These are phyloP conservation scores for Bungarus multicinctus DNA, from an alignment of 2,113 vertebrate species.

Conservation along the genomic window DNA sequence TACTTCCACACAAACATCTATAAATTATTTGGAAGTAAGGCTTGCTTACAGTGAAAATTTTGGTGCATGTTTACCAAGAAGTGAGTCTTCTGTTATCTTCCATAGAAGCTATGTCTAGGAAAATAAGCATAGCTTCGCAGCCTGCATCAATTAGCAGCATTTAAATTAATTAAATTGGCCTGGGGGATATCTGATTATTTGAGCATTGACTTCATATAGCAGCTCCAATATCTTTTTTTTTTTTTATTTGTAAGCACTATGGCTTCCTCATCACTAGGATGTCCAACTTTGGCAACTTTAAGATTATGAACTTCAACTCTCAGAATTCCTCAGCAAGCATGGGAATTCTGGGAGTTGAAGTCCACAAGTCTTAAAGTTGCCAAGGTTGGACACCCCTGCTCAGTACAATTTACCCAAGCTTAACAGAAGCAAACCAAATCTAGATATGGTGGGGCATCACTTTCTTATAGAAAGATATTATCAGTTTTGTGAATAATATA, in stretches of 20 bases:
- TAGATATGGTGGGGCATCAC: too few relatives aligned
- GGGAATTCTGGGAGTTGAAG: not conserved
- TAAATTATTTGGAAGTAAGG: not conserved
- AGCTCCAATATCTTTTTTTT: not conserved
- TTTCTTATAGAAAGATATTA: not conserved
- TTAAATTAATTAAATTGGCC: not conserved
- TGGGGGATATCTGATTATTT: not conserved
- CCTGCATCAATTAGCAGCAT: not conserved
- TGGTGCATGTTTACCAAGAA: not conserved
- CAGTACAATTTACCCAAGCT: not conserved
- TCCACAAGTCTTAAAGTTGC: not conserved
- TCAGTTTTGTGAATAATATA: not conserved
- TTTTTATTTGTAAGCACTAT: not conserved
- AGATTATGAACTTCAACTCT: not conserved
- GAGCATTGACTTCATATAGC: not conserved
- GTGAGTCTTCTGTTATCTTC: not conserved
- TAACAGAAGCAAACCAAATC: not conserved
- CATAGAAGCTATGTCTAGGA: too few relatives aligned
- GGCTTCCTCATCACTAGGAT: not conserved
- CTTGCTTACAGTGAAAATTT: not conserved
- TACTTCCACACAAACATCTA: not conserved
- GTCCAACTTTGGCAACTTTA: not conserved
- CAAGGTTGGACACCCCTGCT: not conserved
- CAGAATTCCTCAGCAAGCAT: not conserved
- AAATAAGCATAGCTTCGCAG: too few relatives aligned